A percentile compares a stretch with the other conserved stretches of the same genome.
Evolutionary conservation across 2,797 vertebrate species (phyloP).

Genomic region (Phrynocephalus forsythii): DNA sequence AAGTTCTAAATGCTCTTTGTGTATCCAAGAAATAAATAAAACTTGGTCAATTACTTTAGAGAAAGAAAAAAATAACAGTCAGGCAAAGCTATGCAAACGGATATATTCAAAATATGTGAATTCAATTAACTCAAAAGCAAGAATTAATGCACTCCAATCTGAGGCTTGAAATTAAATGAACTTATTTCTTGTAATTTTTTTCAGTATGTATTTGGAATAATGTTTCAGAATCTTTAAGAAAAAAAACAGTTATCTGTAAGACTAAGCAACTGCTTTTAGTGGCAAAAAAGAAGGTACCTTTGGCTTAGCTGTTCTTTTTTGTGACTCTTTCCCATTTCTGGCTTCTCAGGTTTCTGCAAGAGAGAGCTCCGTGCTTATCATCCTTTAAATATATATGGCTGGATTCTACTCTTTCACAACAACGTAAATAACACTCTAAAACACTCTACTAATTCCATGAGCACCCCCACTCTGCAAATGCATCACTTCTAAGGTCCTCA

Average conservation of each 20-base stretch:
- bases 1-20: no score
- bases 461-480: not conserved
- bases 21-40: no score
- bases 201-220: not conserved
- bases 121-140: not conserved
- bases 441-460: not conserved
- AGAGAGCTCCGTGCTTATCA: not conserved
- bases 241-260: not conserved
- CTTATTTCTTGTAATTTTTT: not conserved
- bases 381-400: not conserved
- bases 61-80: no score
- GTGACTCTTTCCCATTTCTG: not conserved
- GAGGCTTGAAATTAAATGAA: not conserved
- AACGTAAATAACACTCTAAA: not conserved
- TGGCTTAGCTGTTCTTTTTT: not conserved
- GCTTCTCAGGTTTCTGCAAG: slow-evolving; percentile 7
- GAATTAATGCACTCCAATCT: not conserved
- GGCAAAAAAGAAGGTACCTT: slow-evolving; percentile 19
- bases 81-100: not conserved
- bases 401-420: not conserved
- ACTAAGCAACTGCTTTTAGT: not conserved
- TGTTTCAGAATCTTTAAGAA: not conserved
- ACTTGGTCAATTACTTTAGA: no score
- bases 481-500: not conserved
- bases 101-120: not conserved